Evolutionary conservation across 2,113 vertebrate genomes (phyloP).

Genomic region (Syrmaticus mikado): DNA sequence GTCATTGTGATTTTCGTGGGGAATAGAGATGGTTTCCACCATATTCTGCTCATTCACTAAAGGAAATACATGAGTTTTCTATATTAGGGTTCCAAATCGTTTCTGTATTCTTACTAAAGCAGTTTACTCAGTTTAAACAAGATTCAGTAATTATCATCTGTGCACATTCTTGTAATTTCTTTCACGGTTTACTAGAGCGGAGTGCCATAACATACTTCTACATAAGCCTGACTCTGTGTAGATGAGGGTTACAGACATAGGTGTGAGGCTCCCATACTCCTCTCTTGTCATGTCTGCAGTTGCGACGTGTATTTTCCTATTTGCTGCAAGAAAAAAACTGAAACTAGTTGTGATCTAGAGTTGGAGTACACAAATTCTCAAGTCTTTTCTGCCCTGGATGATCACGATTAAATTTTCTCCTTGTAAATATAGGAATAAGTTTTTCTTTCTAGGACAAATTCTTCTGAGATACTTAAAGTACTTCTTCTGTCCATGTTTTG

Average conservation of each 20-base stretch:
- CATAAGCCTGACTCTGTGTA: not conserved
- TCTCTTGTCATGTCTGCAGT: not conserved
- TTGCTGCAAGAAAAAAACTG: not conserved
- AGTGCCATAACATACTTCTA: not conserved
- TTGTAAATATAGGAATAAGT: not conserved
- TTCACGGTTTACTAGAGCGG: not conserved
- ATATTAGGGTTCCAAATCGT: not conserved
- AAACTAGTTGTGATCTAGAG: not conserved
- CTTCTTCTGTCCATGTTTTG: not conserved
- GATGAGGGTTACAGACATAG: accelerated
- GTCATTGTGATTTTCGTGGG: not conserved
- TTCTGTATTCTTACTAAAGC: not conserved
- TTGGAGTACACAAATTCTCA: not conserved
- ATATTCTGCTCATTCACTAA: not conserved
- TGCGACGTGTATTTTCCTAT: not conserved
- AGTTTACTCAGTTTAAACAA: not conserved
- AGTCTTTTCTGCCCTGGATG: not conserved
- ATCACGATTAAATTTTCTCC: not conserved
- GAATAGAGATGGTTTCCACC: not conserved
- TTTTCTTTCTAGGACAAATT: not conserved
- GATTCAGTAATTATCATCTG: not conserved
- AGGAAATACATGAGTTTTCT: not conserved
- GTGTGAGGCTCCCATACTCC: not conserved
- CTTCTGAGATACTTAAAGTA: not conserved
- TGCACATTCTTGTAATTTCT: not conserved